phyloP scores from a whole-genome alignment of 2,888 invertebrate genomes.

The Phaonia tiefii region DNA sequence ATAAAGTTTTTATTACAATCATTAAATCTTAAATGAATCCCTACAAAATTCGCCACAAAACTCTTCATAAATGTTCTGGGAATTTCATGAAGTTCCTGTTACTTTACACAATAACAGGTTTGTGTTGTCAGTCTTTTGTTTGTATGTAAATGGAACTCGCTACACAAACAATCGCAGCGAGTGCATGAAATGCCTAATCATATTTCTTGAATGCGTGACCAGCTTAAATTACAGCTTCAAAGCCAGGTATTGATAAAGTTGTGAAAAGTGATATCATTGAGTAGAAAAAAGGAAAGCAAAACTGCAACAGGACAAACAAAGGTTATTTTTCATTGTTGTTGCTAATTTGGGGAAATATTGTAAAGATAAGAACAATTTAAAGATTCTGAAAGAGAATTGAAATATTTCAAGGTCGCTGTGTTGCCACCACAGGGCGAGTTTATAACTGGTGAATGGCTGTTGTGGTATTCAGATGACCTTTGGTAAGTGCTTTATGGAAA shows the following conservation, averaged over 20 bases:
- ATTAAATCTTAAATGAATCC: too few relatives aligned
- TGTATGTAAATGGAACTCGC: not conserved
- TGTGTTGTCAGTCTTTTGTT: conserved; percentile 32
- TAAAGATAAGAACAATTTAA: not conserved
- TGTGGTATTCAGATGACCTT: not conserved
- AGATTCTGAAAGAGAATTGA: not conserved
- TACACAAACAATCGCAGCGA: not conserved
- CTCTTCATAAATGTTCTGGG: too few relatives aligned
- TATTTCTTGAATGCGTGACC: conserved; percentile 5
- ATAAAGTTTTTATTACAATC: too few relatives aligned
- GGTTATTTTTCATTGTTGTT: not conserved
- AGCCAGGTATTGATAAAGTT: not conserved
- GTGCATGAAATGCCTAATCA: not conserved
- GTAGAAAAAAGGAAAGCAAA: conserved; percentile 19
- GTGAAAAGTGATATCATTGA: conserved; percentile 17
- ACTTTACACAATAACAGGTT: conserved; percentile 36
- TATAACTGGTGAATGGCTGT: too few relatives aligned
- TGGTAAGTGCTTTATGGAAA: conserved; percentile 19
- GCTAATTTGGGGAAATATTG: conserved; percentile 12
- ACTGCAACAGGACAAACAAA: not conserved
- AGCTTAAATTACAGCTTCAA: conserved; percentile 11
- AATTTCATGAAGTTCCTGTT: conserved; percentile 63
- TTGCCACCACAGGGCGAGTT: not conserved
- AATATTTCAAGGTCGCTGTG: conserved; percentile 1
- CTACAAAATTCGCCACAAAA: too few relatives aligned